Evolutionary conservation across 2,888 invertebrate genomes (phyloP), one percentile per base, ranked within the genome.

Genomic region (Hololepta plana): DNA sequence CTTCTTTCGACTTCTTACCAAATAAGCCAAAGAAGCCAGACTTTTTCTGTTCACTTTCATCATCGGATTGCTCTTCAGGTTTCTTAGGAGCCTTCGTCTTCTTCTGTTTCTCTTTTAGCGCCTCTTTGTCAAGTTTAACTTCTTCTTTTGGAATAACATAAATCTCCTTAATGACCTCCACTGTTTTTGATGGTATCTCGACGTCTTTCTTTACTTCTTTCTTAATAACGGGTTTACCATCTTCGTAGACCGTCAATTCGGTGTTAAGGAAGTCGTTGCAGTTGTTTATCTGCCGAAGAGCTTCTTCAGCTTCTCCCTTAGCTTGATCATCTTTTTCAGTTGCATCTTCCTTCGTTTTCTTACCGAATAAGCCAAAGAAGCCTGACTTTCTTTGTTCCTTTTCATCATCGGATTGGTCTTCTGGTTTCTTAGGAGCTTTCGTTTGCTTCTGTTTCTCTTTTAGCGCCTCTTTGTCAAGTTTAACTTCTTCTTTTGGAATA

Each of bases 1-100:
- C 37, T 27, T 31, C 35, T 35, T 39, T 40, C 4, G 32, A 16
- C 32, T 40, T 38, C 27, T 40, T 39, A n/a, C 36, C 37, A 26
- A 40, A 40, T 20, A 40, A 23, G 24, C 37, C 37, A 32, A 42
- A 39, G 24, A 42, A 32, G 23, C 40, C 38, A 30, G 36, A 28
- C 31, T 38, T 42, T 26, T 36, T 36, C 4, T 36, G 32, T 9
- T 35, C 37, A 21, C 31, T 33, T 9, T 19, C 26, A 27, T 40
- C 35, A 23, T 36, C 34, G 9, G n/a, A n/a, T n/a, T n/a, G n/a
- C n/a, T n/a, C n/a, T n/a, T n/a, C n/a, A n/a, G n/a, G n/a, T n/a
- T n/a, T n/a, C n/a, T n/a, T n/a, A n/a, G n/a, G n/a, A n/a, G n/a
- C n/a, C n/a, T n/a, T n/a, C n/a, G n/a, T n/a, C n/a, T n/a, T n/a